Percentiles rank a stretch among this genome's conserved stretches.
phyloP scores from a whole-genome alignment of 2,797 vertebrate species.

The Gobio occitaniae region DNA sequence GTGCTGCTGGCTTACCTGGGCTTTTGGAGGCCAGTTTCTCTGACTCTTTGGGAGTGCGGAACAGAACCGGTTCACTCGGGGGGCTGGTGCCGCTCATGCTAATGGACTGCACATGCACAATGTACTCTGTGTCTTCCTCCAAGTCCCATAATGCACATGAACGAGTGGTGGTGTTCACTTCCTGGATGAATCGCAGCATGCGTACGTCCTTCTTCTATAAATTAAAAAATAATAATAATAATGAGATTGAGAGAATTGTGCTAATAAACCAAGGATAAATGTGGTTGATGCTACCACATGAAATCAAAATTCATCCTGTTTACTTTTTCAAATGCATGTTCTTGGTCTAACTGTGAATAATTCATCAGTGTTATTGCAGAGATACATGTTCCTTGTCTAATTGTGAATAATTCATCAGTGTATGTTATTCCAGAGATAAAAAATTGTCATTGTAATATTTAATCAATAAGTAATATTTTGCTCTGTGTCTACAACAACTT shows the following conservation, averaged over 20 bases:
- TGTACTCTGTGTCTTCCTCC: slow-evolving; percentile 95
- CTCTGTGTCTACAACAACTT: neutral
- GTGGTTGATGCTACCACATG: neutral
- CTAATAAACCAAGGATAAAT: neutral
- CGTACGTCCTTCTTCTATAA: slow-evolving; percentile 92
- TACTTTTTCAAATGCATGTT: neutral
- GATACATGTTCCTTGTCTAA: neutral
- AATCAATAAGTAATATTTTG: slow-evolving; percentile 6
- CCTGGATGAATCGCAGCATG: slow-evolving; percentile 97
- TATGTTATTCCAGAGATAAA: neutral
- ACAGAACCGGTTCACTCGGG: slow-evolving; percentile 90
- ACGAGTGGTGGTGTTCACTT: slow-evolving; percentile 96
- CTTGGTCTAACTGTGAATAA: slow-evolving; percentile 6
- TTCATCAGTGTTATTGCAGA: neutral
- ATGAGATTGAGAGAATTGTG: neutral
- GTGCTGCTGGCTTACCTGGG: slow-evolving; percentile 79
- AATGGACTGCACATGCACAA: slow-evolving; percentile 94
- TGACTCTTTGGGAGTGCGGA: slow-evolving; percentile 92
- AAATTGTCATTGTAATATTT: neutral
- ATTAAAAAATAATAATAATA: neutral
- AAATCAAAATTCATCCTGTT: neutral
- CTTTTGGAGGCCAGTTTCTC: slow-evolving; percentile 94
- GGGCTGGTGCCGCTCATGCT: slow-evolving; percentile 94
- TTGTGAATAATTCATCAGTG: slow-evolving; percentile 5
- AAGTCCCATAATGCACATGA: slow-evolving; percentile 95